These are phyloP conservation scores for Metalampra italica DNA, from an alignment of 2,888 invertebrate genomes.

Conservation along the genomic window DNA sequence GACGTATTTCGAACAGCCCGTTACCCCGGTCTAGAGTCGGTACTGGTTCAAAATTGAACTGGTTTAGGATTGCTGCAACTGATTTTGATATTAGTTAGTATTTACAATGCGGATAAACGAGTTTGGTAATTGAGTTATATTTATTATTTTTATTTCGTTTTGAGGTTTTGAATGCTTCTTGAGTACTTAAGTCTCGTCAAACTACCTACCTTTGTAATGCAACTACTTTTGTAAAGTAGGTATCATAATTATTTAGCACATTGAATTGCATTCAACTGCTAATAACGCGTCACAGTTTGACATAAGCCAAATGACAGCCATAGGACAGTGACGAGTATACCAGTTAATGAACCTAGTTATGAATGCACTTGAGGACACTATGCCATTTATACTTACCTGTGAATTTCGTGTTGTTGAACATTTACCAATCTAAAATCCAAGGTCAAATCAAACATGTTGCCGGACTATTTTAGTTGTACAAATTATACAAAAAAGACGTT, in stretches of 20 bases:
- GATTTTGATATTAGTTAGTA: conserved; percentile 19
- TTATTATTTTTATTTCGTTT: conserved; percentile 1
- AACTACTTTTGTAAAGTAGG: no score
- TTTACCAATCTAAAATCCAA: no score
- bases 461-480: background rate
- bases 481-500: background rate
- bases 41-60: conserved; percentile 23
- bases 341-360: no score
- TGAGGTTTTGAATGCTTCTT: background rate
- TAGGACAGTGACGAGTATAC: no score
- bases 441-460: no score
- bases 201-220: no score
- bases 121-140: conserved; percentile 11
- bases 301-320: no score
- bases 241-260: no score
- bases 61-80: conserved; percentile 30
- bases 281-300: no score
- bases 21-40: conserved; percentile 24
- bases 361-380: background rate
- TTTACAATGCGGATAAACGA: conserved; percentile 16
- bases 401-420: no score
- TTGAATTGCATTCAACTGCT: no score
- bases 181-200: background rate
- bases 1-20: conserved; percentile 33
- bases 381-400: background rate